Base-by-base conservation (phyloP, 2,888 invertebrate genomes). In the Meliscaeva auricollis region DNA sequence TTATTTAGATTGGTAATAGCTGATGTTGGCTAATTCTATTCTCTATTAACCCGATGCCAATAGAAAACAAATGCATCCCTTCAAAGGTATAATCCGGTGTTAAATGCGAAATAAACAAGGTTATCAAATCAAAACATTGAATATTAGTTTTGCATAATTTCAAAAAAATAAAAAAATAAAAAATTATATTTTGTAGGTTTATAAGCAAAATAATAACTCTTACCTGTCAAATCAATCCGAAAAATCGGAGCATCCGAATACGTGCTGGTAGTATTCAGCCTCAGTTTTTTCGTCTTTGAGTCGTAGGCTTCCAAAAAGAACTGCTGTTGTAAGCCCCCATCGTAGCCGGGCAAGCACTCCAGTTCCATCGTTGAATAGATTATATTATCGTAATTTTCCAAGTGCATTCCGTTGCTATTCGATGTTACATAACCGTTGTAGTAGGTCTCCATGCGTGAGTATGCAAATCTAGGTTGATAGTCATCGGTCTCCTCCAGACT, bases 271-370 rank as follows among this genome's bases (percentile, higher is more conserved):
- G 95, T 93, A 90, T 96, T 96, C 87, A 96, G 93, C 70, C 96
- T 93, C 41, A 96, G 93, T 87, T 94, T 94, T 89, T 95, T 95
- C 17, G 96, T 96, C 88, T 94, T 92, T 0, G 96, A 95, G 89
- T 97, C 97, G 89, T 96, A 94, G 0, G 97, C 97, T 91, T 97
- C 97, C 78, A 98, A 92, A 69, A 96, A 93, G 92, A 97, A 97
- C 87, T 95, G 95, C 91, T 98, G 98, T 50, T 96, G 96, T 78
- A 98, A 94, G 0, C 98, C 98, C 1, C 98, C 97, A 90, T 98
- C 97, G 91, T 97, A 97, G 54, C 97, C 98, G 0, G 96, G 94
- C 79, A 96, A 95, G 91, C 98, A 98, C 89, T 97, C 96, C 79
- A 98, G 95, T 89, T 96, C 96, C 89, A 98, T 92, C 92, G 92